Percentiles rank a stretch among this genome's conserved stretches.
Evolutionary conservation across 1,140 invertebrate genomes (phyloP).

Genomic region (Trialeurodes vaporariorum): DNA sequence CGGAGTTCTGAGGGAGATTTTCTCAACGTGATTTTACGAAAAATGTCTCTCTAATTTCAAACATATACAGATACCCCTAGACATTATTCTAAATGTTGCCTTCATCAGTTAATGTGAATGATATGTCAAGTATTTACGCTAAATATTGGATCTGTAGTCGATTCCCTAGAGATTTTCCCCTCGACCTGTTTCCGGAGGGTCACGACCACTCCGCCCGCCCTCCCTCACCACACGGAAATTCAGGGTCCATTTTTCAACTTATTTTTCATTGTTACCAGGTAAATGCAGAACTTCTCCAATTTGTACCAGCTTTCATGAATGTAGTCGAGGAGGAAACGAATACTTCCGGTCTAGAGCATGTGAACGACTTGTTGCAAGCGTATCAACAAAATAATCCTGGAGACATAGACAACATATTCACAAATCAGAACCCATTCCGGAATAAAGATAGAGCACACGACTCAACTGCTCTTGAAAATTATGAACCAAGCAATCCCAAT

Average conservation of each 20-base stretch:
- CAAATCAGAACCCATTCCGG: constrained; percentile 2
- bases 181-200: too few relatives aligned
- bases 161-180: too few relatives aligned
- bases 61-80: too few relatives aligned
- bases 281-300: constrained; percentile 28
- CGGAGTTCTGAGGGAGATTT: too few relatives aligned
- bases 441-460: neutral
- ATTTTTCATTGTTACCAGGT: constrained; percentile 16
- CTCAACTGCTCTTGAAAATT: constrained; percentile 42
- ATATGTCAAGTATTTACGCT: too few relatives aligned
- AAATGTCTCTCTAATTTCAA: too few relatives aligned
- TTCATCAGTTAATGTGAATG: too few relatives aligned
- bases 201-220: too few relatives aligned
- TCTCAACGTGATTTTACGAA: too few relatives aligned
- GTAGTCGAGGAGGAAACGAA: constrained; percentile 43
- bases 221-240: too few relatives aligned
- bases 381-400: constrained; percentile 40
- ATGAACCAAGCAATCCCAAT: constrained; percentile 60
- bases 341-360: constrained; percentile 37
- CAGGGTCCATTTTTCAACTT: constrained; percentile 6
- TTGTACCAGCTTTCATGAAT: constrained; percentile 43
- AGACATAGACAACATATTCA: neutral
- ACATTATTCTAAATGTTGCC: too few relatives aligned
- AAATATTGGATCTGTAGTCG: too few relatives aligned
- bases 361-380: constrained; percentile 46